Evolutionary conservation across 2,888 invertebrate genomes (phyloP), one percentile per base, ranked within the genome.

Genomic region (Tenthredo distinguenda): DNA sequence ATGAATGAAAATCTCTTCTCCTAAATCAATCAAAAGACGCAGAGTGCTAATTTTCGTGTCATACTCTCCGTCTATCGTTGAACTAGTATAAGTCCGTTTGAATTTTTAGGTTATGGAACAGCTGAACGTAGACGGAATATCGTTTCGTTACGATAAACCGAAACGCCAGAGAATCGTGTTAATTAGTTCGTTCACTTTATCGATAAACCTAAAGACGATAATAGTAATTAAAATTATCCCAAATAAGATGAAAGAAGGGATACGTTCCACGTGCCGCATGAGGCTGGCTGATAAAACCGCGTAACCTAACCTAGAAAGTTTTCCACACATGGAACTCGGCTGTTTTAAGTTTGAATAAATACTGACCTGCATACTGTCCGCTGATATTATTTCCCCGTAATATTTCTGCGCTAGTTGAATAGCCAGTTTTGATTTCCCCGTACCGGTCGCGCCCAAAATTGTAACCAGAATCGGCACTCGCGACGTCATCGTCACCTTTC

Each of bases 311-410:
- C 10, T 21, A 21, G 12, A 40, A 9, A 40, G 1, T 34, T 34
- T 34, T 4, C 9, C 9, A 40, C 9, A 9, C 7, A 9, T 40
- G 40, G 9, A 40, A 40, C 9, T 9, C 9, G 9, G 40, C 9
- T 9, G 9, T 40, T 40, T 40, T 40, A 1, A 40, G 40, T 40
- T 40, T 9, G 40, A 40, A 26, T 21, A 3, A 10, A 62, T n/a
- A 89, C 91, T 90, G 91, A 98, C 98, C 96, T 99, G 99, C 99
- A 99, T 99, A 31, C 99, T 99, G 96, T 99, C 99, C 0, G 99
- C 99, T 91, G 99, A 99, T 86, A 99, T 97, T 86, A 99, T 97
- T 95, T 99, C 99, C 40, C 98, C 97, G 88, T 95, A 95, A 93
- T 97, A 98, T 92, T 95, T 96, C 90, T 96, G 95, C 0, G 99